phyloP scores from a whole-genome alignment of 2,797 vertebrate genomes.

The Sarcophilus harrisii region DNA sequence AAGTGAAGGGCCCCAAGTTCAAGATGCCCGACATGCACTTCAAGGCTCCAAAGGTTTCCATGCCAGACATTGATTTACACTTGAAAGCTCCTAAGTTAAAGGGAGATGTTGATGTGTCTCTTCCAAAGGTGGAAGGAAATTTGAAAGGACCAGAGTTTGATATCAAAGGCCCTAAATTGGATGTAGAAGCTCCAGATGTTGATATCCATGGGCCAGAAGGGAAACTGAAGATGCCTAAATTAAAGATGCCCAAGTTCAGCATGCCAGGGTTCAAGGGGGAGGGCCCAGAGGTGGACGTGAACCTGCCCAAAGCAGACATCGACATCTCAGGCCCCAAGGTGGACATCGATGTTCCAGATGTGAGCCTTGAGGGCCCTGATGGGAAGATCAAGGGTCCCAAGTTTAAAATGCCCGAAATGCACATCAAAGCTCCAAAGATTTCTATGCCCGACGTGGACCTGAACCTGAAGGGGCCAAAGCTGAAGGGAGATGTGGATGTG shows the following conservation, averaged over 20 bases:
- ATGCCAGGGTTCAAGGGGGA: constrained; percentile 75
- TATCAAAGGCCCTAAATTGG: constrained; percentile 42
- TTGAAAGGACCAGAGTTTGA: constrained; percentile 60
- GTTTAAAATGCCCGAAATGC: constrained; percentile 78
- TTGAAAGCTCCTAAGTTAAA: constrained; percentile 78
- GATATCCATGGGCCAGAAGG: constrained; percentile 63
- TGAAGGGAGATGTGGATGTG: constrained; percentile 76
- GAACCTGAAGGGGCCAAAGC: constrained; percentile 75
- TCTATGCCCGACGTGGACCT: constrained; percentile 76
- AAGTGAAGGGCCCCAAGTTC: neutral
- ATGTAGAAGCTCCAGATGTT: constrained; percentile 40
- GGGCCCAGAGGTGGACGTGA: constrained; percentile 70
- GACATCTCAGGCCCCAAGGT: constrained; percentile 73
- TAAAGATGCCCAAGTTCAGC: constrained; percentile 79
- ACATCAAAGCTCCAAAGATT: constrained; percentile 75
- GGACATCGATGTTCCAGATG: constrained; percentile 66
- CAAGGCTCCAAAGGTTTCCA: neutral
- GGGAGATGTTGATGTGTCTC: constrained; percentile 58
- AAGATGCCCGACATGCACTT: constrained; percentile 17
- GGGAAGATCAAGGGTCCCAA: constrained; percentile 74
- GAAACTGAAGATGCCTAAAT: constrained; percentile 76
- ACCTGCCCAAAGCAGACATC: constrained; percentile 74
- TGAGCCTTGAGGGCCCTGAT: constrained; percentile 76
- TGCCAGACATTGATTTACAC: constrained; percentile 56
- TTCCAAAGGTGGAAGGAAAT: constrained; percentile 65